These are phyloP conservation scores for Lepisosteus osseus DNA, from an alignment of 2,113 vertebrate genomes.

Conservation along the genomic window DNA sequence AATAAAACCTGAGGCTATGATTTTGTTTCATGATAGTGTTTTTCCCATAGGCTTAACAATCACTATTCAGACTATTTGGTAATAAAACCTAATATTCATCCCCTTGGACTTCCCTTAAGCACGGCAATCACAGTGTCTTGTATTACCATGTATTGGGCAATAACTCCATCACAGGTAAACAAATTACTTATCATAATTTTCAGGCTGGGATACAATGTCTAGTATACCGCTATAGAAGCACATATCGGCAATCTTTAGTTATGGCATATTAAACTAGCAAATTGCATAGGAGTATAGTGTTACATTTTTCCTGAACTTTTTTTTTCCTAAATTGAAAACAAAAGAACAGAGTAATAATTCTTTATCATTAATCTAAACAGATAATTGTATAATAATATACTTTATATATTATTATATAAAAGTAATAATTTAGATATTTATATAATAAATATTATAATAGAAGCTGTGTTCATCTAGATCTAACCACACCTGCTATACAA, in stretches of 20 bases:
- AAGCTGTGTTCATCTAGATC: too few relatives aligned
- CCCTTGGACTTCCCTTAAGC: not conserved
- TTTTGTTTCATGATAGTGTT: not conserved
- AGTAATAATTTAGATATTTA: too few relatives aligned
- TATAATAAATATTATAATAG: too few relatives aligned
- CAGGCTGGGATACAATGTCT: not conserved
- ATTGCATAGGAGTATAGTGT: too few relatives aligned
- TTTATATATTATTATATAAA: too few relatives aligned
- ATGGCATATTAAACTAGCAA: too few relatives aligned
- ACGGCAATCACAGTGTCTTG: not conserved
- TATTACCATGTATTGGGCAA: not conserved
- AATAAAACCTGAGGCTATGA: not conserved
- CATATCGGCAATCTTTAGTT: not conserved
- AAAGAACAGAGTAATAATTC: too few relatives aligned
- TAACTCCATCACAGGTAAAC: not conserved
- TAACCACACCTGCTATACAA: too few relatives aligned
- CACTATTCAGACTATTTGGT: not conserved
- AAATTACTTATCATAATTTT: not conserved
- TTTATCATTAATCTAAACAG: too few relatives aligned
- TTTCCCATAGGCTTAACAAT: not conserved
- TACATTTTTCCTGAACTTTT: too few relatives aligned
- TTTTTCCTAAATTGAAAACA: too few relatives aligned
- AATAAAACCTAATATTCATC: not conserved
- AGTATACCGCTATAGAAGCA: not conserved
- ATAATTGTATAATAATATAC: too few relatives aligned